Base-by-base conservation (phyloP, 2,797 vertebrate species). In the Microcaecilia unicolor region DNA sequence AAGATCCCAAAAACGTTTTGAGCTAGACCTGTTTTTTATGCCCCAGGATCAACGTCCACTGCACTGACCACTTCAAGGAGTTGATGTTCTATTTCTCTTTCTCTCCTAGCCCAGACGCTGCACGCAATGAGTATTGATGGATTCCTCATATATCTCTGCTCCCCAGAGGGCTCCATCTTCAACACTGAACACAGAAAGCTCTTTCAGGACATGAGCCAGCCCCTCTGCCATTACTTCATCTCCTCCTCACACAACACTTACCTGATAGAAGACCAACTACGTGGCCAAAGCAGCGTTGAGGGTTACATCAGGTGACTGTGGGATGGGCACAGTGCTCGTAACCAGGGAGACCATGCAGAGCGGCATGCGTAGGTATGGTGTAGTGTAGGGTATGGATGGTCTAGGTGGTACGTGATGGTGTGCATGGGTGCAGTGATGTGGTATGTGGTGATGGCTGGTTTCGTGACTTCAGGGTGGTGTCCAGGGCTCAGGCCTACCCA, bases 191-290 rank as follows among this genome's bases (percentile, higher is more conserved):
- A 72, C 21, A 65, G 14, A 17, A 53, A 6, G 0, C 44, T 94
- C 27, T 76, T 85, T 68, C 92, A 98, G 72, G 90, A 99, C 57
- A 94, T 99, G 95, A 85, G 42, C 33, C 91, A 85, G 20, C 88
- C 95, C 0, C 84, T 98, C 25, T 87, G 69, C 71, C 88, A 94
- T 67, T 99, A 99, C 65, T 97, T 89, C 71, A 93, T 99, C 79
- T 92, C 88, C 41, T 97, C 94, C 22, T 99, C 95, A 17, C 95
- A 98, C 64, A 99, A 99, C 76, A 99, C 95, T 20, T 99, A 99
- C 64, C 82, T 99, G 32, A 64, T 98, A 61, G 88, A 91, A 55
- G 85, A 99, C 73, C 95, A 99, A 76, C 71, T 99, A n/a, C 67
- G 82, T 14, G 93, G 94, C 27, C 90, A 89, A 18, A 98, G 94